A percentile compares a stretch with the other conserved stretches of the same genome.
These are phyloP conservation scores for Stegodyphus mimosarum DNA, from an alignment of 1,140 invertebrate genomes.

Conservation along the genomic window DNA sequence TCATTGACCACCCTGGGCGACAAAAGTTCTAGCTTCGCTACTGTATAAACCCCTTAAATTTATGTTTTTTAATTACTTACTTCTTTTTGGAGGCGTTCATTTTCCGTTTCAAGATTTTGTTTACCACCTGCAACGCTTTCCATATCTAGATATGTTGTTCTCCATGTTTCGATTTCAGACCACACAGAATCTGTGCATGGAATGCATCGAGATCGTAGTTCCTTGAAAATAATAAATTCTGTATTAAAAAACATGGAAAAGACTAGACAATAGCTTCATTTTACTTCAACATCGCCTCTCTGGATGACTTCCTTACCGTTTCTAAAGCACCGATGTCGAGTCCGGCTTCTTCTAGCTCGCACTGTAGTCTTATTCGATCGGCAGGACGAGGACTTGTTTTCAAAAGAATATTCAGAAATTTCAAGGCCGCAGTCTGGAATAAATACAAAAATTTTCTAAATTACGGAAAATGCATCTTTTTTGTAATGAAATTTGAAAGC, in stretches of 20 bases:
- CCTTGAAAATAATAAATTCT: constrained; percentile 63
- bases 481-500: too few species aligned
- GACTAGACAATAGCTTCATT: too few species aligned
- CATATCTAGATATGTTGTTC: constrained; percentile 79
- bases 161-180: constrained; percentile 78
- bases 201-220: constrained; percentile 70
- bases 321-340: constrained; percentile 78
- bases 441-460: too few species aligned
- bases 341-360: constrained; percentile 86
- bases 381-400: constrained; percentile 79
- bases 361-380: constrained; percentile 87
- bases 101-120: constrained; percentile 73
- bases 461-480: too few species aligned
- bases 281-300: too few species aligned
- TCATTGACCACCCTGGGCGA: too few species aligned
- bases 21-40: too few species aligned
- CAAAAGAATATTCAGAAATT: constrained; percentile 86
- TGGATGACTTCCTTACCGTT: constrained; percentile 71
- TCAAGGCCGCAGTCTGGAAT: constrained; percentile 79
- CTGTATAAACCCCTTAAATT: too few species aligned
- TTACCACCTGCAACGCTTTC: constrained; percentile 74
- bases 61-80: constrained; percentile 24
- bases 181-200: constrained; percentile 68
- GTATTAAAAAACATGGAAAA: too few species aligned
- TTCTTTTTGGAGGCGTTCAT: constrained; percentile 76